phyloP scores from a whole-genome alignment of 1,140 invertebrate species.

The Drosophila sulfurigaster region DNA sequence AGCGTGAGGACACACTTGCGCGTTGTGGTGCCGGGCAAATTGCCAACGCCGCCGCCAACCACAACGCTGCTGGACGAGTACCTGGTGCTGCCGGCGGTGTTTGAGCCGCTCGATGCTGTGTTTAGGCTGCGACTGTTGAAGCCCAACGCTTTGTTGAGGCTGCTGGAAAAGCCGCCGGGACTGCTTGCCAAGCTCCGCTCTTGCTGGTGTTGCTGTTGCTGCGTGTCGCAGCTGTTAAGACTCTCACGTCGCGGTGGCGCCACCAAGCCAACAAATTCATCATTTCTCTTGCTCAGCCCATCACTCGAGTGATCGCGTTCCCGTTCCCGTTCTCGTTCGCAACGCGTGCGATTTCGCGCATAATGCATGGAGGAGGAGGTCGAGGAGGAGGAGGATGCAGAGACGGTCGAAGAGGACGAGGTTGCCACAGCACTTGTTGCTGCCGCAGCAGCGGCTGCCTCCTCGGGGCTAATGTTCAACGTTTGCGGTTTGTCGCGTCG shows the following conservation, averaged over 20 bases:
- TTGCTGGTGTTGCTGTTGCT: constrained; percentile 19
- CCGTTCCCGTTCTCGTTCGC: constrained; percentile 42
- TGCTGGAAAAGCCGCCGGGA: constrained; percentile 34
- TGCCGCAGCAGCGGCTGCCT: constrained; percentile 4
- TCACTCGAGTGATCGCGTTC: constrained; percentile 76
- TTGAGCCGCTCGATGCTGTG: constrained; percentile 4
- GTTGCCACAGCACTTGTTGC: constrained; percentile 6
- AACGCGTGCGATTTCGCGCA: constrained; percentile 50
- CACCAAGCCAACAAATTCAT: constrained; percentile 69
- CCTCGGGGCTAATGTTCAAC: constrained; percentile 58
- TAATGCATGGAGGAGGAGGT: constrained; percentile 12
- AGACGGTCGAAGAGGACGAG: not conserved
- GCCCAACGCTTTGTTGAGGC: constrained; percentile 44
- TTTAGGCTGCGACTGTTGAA: constrained; percentile 4
- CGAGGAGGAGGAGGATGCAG: not conserved
- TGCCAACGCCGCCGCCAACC: constrained; percentile 60
- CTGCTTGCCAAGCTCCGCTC: constrained; percentile 36
- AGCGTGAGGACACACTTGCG: constrained; percentile 91
- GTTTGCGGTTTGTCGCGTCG: constrained; percentile 77
- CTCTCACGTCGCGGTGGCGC: constrained; percentile 70
- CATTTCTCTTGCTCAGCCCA: constrained; percentile 52
- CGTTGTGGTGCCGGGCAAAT: constrained; percentile 84
- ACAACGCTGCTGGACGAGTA: constrained; percentile 71
- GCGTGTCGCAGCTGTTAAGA: constrained; percentile 65
- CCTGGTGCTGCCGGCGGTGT: constrained; percentile 55